Evolutionary conservation across 2,797 vertebrate species (phyloP).

Genomic region (Phaenicophaeus curvirostris): DNA sequence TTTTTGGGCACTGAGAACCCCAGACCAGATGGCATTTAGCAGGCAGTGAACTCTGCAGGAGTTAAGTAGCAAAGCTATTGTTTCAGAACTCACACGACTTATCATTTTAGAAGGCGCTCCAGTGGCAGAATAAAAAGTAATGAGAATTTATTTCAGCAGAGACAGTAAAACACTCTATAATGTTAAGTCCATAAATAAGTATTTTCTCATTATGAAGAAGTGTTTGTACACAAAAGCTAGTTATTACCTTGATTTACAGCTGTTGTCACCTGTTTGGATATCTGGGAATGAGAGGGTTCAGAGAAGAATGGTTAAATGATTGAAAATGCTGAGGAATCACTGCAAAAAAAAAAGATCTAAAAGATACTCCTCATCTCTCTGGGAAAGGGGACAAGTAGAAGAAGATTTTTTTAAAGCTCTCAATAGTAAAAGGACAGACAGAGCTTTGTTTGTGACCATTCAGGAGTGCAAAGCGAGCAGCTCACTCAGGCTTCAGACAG

Average conservation of each 20-base stretch:
- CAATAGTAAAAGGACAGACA: neutral
- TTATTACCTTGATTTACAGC: neutral
- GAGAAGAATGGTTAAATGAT: neutral
- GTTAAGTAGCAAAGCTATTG: conserved; percentile 14
- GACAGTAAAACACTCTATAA: neutral
- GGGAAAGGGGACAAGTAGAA: neutral
- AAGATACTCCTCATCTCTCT: neutral
- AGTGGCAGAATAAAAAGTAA: neutral
- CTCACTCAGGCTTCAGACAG: neutral
- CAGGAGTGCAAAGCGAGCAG: neutral
- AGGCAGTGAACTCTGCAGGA: neutral
- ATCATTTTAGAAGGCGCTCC: neutral
- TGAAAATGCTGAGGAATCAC: neutral
- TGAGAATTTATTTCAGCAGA: neutral
- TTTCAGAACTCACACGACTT: neutral
- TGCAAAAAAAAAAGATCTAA: neutral
- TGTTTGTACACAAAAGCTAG: neutral
- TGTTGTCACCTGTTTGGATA: neutral
- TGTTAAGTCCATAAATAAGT: neutral
- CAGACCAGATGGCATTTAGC: conserved; percentile 13
- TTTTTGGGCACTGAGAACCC: neutral
- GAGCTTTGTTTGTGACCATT: neutral
- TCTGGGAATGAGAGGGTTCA: neutral
- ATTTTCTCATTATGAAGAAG: neutral
- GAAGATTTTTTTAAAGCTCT: neutral